Evolutionary conservation across 2,888 invertebrate genomes (phyloP).

Genomic region (Embidobia sp.): DNA sequence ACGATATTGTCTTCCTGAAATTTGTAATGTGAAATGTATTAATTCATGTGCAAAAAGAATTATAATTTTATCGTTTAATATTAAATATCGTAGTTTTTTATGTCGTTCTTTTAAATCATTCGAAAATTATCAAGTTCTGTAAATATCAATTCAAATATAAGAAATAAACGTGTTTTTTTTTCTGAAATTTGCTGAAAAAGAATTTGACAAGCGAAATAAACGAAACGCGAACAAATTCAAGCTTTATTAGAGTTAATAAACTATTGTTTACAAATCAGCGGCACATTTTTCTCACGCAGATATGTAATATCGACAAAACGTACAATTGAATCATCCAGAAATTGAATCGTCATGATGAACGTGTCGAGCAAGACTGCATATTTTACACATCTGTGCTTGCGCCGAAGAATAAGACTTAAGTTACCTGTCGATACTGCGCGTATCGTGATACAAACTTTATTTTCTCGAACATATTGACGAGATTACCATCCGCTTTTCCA

Average conservation of each 20-base stretch:
- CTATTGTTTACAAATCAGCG: not conserved
- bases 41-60: too few relatives aligned
- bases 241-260: constrained; percentile 6
- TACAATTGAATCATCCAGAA: constrained; percentile 48
- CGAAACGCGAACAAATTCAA: not conserved
- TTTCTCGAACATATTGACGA: constrained; percentile 52
- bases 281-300: constrained; percentile 12
- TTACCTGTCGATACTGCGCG: constrained; percentile 63
- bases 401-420: constrained; percentile 56
- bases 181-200: too few relatives aligned
- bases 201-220: not conserved
- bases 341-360: constrained; percentile 59
- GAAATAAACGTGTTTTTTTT: too few relatives aligned
- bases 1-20: too few relatives aligned
- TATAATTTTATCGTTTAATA: too few relatives aligned
- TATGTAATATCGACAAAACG: constrained; percentile 36
- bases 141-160: too few relatives aligned
- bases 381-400: constrained; percentile 67
- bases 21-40: too few relatives aligned
- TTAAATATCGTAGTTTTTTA: too few relatives aligned
- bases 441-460: constrained; percentile 67
- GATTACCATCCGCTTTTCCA: constrained; percentile 30
- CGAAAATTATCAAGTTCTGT: too few relatives aligned
- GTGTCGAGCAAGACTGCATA: constrained; percentile 66
- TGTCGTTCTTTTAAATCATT: too few relatives aligned